These are phyloP conservation scores for Rotaria socialis DNA, from an alignment of 2,888 invertebrate genomes.

Conservation along the genomic window DNA sequence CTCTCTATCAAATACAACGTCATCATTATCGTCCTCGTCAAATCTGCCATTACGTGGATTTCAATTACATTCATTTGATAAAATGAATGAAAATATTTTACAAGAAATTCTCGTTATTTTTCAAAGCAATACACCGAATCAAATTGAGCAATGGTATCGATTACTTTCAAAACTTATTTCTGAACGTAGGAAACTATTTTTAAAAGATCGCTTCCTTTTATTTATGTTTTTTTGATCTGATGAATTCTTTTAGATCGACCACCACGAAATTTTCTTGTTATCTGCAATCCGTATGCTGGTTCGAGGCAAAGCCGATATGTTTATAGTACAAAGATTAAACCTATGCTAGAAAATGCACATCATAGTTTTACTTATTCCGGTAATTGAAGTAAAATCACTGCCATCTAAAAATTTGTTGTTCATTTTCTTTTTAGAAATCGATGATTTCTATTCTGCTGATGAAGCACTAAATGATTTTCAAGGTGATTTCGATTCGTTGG, in stretches of 20 bases:
- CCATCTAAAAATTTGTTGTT: too few species aligned
- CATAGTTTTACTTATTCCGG: not conserved
- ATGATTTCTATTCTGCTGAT: not conserved
- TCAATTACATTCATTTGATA: not conserved
- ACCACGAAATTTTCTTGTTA: slow-evolving; percentile 28
- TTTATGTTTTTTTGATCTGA: not conserved
- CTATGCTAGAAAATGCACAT: slow-evolving; percentile 3
- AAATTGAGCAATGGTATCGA: slow-evolving; percentile 23
- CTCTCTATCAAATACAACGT: not conserved
- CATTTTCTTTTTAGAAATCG: not conserved
- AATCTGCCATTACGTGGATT: not conserved
- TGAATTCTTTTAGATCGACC: not conserved
- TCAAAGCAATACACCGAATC: slow-evolving; percentile 3
- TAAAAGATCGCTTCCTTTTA: not conserved
- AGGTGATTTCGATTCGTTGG: not conserved
- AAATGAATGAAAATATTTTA: not conserved
- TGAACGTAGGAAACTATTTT: not conserved
- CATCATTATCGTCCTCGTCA: not conserved
- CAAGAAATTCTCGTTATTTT: slow-evolving; percentile 5
- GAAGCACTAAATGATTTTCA: not conserved
- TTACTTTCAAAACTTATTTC: not conserved
- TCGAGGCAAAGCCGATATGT: slow-evolving; percentile 35
- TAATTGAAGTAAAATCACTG: not conserved
- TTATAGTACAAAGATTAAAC: slow-evolving; percentile 38
- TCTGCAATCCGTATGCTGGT: slow-evolving; percentile 44